Evolutionary conservation across 2,113 vertebrate species (phyloP), one percentile per base, ranked within the genome.

Genomic region (Mionectes macconnelli): DNA sequence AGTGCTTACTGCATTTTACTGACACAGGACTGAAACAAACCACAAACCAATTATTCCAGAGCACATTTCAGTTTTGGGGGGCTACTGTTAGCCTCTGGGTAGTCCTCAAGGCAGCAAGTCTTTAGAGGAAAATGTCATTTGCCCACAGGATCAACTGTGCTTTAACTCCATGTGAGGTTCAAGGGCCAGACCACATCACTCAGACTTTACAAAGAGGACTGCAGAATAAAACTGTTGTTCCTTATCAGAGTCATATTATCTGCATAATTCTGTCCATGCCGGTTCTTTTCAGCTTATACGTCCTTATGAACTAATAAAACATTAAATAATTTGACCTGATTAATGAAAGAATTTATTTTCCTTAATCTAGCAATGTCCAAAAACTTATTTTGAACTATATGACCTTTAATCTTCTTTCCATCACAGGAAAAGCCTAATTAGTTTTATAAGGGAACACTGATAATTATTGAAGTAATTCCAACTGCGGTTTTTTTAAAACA

Each of bases 401-500:
- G 84, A 95, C 96, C 89, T 95, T 91, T 96, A 94, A 96, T 94
- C 87, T 91, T 89, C 57, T 87, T 96, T 94, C 74, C 91, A 91
- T 47, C 87, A 85, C 94, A 93, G 94, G 94, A 96, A 96, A 97
- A 91, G 90, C 81, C 70, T 93, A 93, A 87, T 96, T 97, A 94
- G 91, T 91, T 95, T 96, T 93, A 85, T 87, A 94, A 93, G 75
- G 66, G 91, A 96, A 95, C 87, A 88, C 63, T 77, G 89, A 89
- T 85, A 95, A 89, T 79, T 87, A 80, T 31, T 94, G 93, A 90
- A 96, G 59, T 64, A 80, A 91, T 88, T 93, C 89, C 93, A 96
- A 93, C 42, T 62, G 40, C 23, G 12, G 3, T 69, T 95, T 94
- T 90, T 89, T 62, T 42, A 15, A 55, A 89, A 76, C 64, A 93